Base-by-base conservation (phyloP, 2,888 invertebrate genomes). In the Andrena dorsata region DNA sequence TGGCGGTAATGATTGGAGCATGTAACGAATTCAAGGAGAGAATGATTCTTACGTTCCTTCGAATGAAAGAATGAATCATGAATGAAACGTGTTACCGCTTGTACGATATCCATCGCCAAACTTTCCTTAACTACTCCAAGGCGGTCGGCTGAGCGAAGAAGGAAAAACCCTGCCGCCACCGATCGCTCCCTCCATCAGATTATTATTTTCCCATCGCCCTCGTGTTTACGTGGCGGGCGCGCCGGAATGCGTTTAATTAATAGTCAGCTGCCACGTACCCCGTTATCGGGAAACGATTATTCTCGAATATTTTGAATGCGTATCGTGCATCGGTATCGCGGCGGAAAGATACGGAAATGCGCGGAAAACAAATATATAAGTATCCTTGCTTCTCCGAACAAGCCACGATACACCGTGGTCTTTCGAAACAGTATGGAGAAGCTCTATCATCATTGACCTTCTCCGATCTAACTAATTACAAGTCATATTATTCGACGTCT, bases 221-320 rank as follows among this genome's bases (percentile, higher is more conserved):
- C 63, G 66, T 56, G 58, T 69, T 82, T 81, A 58, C 68, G 32
- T 32, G 26, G 41, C 60, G 68, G 64, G 53, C 26, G 47, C 58
- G 64, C 20, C 51, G 69, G 69, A 35, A 69, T 56, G 65, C 30
- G 61, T 74, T 80, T 78, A 86, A 83, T 83, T 86, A 84, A 82
- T 80, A 83, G 71, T 2, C 56, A 13, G 20, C 53, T n/a, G 26
- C 56, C 80, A 66, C 77, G 85, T 80, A 80, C 74, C 63, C 63
- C 81, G 58, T 79, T 88, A 86, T 88, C 83, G 83, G 47, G 64
- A 75, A 83, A 79, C 86, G 88, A 86, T 88, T 86, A 84, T 83
- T 86, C 75, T 51, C 68, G 61, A 83, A 87, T 83, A 82, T 88
- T 88, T 82, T 30, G 73, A 82, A 79, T 80, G 56, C 70, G 73